Conservation (phyloP, 64 coral and sea anemone species). For the Hydrozoanthus tunicans region DNA sequence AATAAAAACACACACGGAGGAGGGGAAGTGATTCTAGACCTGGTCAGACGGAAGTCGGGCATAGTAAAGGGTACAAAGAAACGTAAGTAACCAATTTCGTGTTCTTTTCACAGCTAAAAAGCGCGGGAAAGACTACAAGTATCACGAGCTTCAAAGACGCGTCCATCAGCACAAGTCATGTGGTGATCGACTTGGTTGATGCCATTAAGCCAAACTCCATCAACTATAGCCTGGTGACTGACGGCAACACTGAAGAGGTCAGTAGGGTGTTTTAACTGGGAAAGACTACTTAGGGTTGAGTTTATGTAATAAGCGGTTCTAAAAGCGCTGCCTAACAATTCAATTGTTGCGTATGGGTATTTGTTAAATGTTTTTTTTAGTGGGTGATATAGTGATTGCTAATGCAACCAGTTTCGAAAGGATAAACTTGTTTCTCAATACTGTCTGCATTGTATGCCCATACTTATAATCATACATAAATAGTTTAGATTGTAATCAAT, state of each 20-base stretch:
- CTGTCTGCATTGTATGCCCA: no score
- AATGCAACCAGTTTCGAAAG: neutral
- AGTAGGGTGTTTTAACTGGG: neutral
- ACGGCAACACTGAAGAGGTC: conserved; percentile 78
- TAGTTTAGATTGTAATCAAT: no score
- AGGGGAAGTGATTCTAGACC: no score
- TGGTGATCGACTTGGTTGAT: conserved; percentile 90
- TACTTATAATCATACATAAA: no score
- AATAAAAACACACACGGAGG: no score
- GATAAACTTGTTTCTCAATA: no score
- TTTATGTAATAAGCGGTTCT: neutral
- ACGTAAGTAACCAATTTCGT: neutral
- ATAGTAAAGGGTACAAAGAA: neutral
- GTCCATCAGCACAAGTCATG: conserved; percentile 65
- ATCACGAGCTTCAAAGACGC: conserved; percentile 83
- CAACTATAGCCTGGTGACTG: conserved; percentile 73
- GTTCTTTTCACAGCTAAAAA: conserved; percentile 57
- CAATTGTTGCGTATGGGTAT: no score
- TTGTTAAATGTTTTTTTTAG: no score
- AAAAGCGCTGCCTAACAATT: neutral
- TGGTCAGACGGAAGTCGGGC: neutral
- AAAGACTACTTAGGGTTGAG: neutral
- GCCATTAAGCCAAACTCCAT: conserved; percentile 75
- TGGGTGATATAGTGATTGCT: neutral
- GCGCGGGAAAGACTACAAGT: conserved; percentile 57